Base-by-base conservation (phyloP, 2,113 vertebrate genomes). In the Bungarus multicinctus region DNA sequence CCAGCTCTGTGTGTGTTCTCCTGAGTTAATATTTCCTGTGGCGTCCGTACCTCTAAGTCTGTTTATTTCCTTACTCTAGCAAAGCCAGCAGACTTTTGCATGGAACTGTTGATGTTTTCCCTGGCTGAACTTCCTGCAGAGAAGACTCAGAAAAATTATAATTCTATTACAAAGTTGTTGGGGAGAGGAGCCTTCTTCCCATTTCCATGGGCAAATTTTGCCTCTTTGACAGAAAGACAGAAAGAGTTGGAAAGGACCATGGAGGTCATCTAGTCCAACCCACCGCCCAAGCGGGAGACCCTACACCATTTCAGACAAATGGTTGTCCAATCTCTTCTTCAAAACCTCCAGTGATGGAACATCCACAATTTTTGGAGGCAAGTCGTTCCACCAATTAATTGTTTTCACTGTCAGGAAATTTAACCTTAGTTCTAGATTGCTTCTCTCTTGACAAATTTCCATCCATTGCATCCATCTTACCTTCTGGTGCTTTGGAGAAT, bases 61-160 rank as follows among this genome's bases (percentile, higher is more conserved):
- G 96, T 96, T 96, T 97, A 96, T 97, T 89, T 94, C 97, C 95
- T 95, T 95, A 95, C 96, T 96, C 95, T 27, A 96, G 95, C 96
- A 95, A 96, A 93, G 96, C 94, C 96, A 93, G 97, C 96, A 97
- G 96, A 97, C 96, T 97, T 97, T 97, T 97, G 97, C 96, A 97
- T 97, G 97, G 96, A 97, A 96, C 95, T 96, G 96, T 96, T 97
- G 96, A 95, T 97, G 94, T 97, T 97, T 97, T 97, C 97, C 94
- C 96, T 97, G 97, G 97, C 97, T 5, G 92, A 81, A 94, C 89
- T 95, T 96, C 93, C 93, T 45, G 95, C 94, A 96, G 91, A 94
- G 94, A 94, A 92, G 0, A 96, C 93, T 94, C 94, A 8, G 89
- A 89, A 96, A 50, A 93, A 50, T 94, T 94, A 53, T 94, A 94